Percentiles rank a stretch among this genome's conserved stretches.
Conservation (phyloP, 2,113 vertebrate genomes). For the Chaenogobius annularis region DNA sequence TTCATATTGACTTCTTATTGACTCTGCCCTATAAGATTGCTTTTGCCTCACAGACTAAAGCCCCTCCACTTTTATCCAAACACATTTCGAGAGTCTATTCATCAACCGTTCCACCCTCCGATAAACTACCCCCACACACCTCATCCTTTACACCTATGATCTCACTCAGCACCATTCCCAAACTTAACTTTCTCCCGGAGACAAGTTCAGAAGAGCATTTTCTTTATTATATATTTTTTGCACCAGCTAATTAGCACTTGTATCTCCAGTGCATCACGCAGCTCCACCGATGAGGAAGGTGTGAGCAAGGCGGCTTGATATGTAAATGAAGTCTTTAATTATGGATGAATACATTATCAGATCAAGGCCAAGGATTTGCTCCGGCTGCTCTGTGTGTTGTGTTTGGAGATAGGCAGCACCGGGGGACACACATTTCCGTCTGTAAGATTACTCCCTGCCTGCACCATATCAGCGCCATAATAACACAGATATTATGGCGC, state of each 20-base stretch:
- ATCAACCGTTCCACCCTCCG: constrained; percentile 4
- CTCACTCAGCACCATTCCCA: background rate
- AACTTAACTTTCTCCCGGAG: constrained; percentile 46
- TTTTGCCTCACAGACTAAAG: constrained; percentile 28
- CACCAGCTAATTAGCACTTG: constrained; percentile 63
- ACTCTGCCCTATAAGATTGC: constrained; percentile 31
- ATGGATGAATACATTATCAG: constrained; percentile 70
- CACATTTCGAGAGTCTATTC: constrained; percentile 15
- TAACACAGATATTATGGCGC: background rate
- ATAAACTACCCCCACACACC: constrained; percentile 10
- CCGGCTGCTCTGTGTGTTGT: constrained; percentile 28
- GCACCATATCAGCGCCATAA: background rate
- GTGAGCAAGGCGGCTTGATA: constrained; percentile 62
- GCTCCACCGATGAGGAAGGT: constrained; percentile 51
- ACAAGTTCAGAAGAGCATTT: constrained; percentile 21
- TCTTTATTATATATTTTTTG: constrained; percentile 1
- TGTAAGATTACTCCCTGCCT: constrained; percentile 29
- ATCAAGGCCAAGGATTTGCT: constrained; percentile 62
- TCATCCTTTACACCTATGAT: constrained; percentile 11
- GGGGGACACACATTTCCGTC: constrained; percentile 26
- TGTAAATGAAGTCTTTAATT: constrained; percentile 76
- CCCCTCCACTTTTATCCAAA: constrained; percentile 8
- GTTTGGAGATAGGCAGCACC: constrained; percentile 45
- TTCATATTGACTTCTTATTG: constrained; percentile 40
- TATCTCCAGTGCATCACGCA: constrained; percentile 29